A percentile compares a stretch with the other conserved stretches of the same genome.
phyloP scores from a whole-genome alignment of 2,113 vertebrate genomes.

The Arenaria interpres region DNA sequence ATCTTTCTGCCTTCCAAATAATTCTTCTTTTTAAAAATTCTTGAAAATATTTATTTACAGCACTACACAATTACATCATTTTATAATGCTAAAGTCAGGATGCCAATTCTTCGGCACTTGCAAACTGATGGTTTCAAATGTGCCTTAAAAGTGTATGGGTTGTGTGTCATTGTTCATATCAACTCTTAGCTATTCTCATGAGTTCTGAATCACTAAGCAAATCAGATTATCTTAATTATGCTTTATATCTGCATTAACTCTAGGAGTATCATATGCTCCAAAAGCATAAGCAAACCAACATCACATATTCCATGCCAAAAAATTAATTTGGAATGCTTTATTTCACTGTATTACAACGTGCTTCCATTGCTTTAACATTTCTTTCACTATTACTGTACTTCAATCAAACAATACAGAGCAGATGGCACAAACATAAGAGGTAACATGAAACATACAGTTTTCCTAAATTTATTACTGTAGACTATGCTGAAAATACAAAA shows the following conservation, averaged over 20 bases:
- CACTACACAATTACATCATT: neutral
- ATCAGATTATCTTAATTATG: neutral
- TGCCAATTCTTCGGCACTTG: neutral
- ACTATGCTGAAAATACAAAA: neutral
- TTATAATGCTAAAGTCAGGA: neutral
- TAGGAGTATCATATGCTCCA: neutral
- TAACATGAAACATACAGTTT: neutral
- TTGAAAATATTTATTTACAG: neutral
- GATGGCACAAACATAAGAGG: neutral
- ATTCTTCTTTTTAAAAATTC: neutral
- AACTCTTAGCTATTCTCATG: neutral
- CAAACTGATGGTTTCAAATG: neutral
- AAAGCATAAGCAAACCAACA: neutral
- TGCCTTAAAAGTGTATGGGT: neutral
- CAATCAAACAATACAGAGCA: neutral
- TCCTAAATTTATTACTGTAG: neutral
- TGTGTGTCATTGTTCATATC: neutral
- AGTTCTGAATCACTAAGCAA: neutral
- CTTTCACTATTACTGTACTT: neutral
- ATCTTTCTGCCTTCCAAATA: neutral
- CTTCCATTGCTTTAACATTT: neutral
- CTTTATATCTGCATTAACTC: neutral
- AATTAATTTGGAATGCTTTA: neutral
- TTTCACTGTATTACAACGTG: neutral
- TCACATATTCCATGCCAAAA: neutral